Conservation (phyloP, 2,888 invertebrate species). For the Invenusta paracnida region DNA sequence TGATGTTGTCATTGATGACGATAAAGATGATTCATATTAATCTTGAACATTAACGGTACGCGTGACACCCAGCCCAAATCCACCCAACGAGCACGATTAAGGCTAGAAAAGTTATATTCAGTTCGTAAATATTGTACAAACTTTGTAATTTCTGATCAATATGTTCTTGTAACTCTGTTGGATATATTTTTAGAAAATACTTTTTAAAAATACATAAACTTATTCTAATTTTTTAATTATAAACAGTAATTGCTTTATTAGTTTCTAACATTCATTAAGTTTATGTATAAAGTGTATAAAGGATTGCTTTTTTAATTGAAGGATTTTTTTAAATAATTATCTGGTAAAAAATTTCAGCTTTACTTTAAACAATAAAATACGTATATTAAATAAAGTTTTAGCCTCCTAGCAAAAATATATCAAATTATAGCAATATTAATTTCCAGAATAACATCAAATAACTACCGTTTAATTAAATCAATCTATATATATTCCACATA, state of each 20-base stretch:
- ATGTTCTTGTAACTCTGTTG: not conserved
- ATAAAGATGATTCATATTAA: not conserved
- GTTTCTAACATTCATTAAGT: not conserved
- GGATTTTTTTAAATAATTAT: not conserved
- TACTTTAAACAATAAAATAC: not conserved
- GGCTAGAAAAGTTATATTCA: not conserved
- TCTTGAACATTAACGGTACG: not conserved
- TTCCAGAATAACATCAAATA: too few relatives aligned
- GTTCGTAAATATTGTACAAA: not conserved
- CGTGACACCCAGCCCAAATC: not conserved
- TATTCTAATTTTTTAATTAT: not conserved
- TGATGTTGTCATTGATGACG: not conserved
- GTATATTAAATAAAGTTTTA: too few relatives aligned
- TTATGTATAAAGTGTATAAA: not conserved
- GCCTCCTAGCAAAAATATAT: too few relatives aligned
- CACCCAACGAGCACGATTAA: not conserved
- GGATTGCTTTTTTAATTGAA: not conserved
- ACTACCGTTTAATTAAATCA: too few relatives aligned
- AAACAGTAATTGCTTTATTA: not conserved
- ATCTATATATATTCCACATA: too few relatives aligned
- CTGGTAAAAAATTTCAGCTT: not conserved
- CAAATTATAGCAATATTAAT: too few relatives aligned
- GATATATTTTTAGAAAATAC: not conserved
- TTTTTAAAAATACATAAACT: too few relatives aligned
- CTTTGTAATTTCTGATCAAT: not conserved